Percentiles rank a stretch among this genome's conserved stretches.
Conservation (phyloP, 2,888 invertebrate genomes). For the Kuschelorhynchus macadamiae region DNA sequence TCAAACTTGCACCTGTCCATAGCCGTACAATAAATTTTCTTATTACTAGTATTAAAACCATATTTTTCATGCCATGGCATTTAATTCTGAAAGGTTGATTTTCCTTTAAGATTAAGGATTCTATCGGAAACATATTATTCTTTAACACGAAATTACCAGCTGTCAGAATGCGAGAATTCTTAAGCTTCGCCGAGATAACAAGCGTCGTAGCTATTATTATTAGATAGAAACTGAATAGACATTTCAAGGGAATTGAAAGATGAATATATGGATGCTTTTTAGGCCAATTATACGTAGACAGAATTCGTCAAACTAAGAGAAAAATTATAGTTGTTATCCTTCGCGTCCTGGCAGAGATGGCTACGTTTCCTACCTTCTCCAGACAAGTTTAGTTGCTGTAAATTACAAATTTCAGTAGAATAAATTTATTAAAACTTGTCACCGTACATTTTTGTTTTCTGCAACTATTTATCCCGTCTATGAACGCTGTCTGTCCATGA, state of each 20-base stretch:
- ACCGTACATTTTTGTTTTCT: too few relatives aligned
- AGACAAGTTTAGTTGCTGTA: too few relatives aligned
- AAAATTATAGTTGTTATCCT: too few relatives aligned
- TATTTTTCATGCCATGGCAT: constrained; percentile 23
- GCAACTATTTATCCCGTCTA: too few relatives aligned
- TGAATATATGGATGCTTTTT: constrained; percentile 20
- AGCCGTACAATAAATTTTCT: not conserved
- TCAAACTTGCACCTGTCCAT: too few relatives aligned
- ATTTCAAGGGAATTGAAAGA: constrained; percentile 22
- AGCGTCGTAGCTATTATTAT: constrained; percentile 24
- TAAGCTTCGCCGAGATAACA: constrained; percentile 27
- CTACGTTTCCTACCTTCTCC: too few relatives aligned
- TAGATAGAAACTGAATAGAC: constrained; percentile 9
- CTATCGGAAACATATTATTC: constrained; percentile 27
- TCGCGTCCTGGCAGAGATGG: too few relatives aligned
- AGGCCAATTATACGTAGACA: not conserved
- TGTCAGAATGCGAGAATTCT: constrained; percentile 32
- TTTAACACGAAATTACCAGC: constrained; percentile 24
- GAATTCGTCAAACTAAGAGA: too few relatives aligned
- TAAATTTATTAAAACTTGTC: too few relatives aligned
- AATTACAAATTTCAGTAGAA: too few relatives aligned
- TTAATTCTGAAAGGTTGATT: constrained; percentile 25
- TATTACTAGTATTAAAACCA: not conserved
- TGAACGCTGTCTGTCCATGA: too few relatives aligned
- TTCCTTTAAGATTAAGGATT: constrained; percentile 23